A percentile compares a stretch with the other conserved stretches of the same genome.
Conservation (phyloP, 2,888 invertebrate species). For the Plagodis pulveraria region DNA sequence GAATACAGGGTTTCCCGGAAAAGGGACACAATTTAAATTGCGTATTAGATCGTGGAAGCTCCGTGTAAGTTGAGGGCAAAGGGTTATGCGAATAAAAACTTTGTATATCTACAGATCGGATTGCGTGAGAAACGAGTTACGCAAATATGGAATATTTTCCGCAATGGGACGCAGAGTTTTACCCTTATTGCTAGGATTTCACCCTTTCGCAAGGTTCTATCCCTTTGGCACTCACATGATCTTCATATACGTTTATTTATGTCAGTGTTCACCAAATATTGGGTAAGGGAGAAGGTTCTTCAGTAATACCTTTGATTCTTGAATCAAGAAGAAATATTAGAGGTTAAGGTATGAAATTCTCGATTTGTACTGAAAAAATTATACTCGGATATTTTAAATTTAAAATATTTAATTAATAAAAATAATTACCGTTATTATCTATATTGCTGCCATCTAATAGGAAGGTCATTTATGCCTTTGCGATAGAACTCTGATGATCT, state of each 20-base stretch:
- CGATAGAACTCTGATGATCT: too few species aligned
- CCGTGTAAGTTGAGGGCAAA: slow-evolving; percentile 46
- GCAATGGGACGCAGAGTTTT: slow-evolving; percentile 42
- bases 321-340: too few species aligned
- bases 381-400: too few species aligned
- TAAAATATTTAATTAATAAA: too few species aligned
- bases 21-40: slow-evolving; percentile 73
- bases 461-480: too few species aligned
- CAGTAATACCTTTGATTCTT: slow-evolving; percentile 1
- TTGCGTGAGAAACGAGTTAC: slow-evolving; percentile 55
- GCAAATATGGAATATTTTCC: slow-evolving; percentile 47
- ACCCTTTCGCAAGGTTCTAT: slow-evolving; percentile 9
- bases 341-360: too few species aligned
- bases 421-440: too few species aligned
- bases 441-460: too few species aligned
- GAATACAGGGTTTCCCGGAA: slow-evolving; percentile 30
- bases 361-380: too few species aligned
- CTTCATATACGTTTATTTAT: slow-evolving; percentile 37
- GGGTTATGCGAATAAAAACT: slow-evolving; percentile 41
- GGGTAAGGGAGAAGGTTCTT: slow-evolving; percentile 8
- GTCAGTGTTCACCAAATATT: slow-evolving; percentile 14
- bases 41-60: slow-evolving; percentile 57
- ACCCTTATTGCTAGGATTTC: slow-evolving; percentile 36
- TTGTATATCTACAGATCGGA: slow-evolving; percentile 56
- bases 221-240: slow-evolving; percentile 27